Evolutionary conservation across 1,140 invertebrate species (phyloP), one percentile per base, ranked within the genome.

Genomic region (Diorhabda sublineata): DNA sequence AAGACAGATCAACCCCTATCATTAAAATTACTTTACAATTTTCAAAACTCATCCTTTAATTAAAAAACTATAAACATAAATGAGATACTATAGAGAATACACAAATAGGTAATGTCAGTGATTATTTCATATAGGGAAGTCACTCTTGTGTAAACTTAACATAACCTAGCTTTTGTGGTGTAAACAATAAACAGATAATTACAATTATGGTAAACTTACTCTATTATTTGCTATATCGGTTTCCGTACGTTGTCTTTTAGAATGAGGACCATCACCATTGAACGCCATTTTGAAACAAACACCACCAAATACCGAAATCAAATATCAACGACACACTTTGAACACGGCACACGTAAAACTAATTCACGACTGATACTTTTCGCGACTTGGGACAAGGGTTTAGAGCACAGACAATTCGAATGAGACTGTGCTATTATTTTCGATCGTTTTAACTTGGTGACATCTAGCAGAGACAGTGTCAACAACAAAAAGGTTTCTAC

Each of bases 251-350:
- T 81, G 82, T 74, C 83, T 78, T 81, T 84, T 84, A 69, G 78
- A 81, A 72, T 81, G 79, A 66, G 82, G 82, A 70, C 82, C 83
- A 75, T 84, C 82, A 75, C 82, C 83, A 78, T 84, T 84, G 79
- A 82, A 83, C 81, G 83, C 82, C 83, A 84, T 84, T 79, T 81
- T 81, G 74, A 75, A 76, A 77, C 74, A 79, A 78, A 77, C 74
- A 52, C 72, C 73, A 66, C 68, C 65, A 43, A 70, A 65, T 71
- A 74, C 65, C 61, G 63, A 44, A 8, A 56, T 45, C 43, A 64
- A 67, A 58, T 52, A n/a, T 67, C 68, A 74, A 75, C 74, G 68
- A 64, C 66, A 71, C 76, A 68, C 73, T 71, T 26, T 26, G 26
- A 60, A 60, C 45, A 78, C 73, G 69, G 71, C 76, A 75, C 76